phyloP scores from a whole-genome alignment of 2,113 vertebrate genomes.

The Aviceda subcristata region DNA sequence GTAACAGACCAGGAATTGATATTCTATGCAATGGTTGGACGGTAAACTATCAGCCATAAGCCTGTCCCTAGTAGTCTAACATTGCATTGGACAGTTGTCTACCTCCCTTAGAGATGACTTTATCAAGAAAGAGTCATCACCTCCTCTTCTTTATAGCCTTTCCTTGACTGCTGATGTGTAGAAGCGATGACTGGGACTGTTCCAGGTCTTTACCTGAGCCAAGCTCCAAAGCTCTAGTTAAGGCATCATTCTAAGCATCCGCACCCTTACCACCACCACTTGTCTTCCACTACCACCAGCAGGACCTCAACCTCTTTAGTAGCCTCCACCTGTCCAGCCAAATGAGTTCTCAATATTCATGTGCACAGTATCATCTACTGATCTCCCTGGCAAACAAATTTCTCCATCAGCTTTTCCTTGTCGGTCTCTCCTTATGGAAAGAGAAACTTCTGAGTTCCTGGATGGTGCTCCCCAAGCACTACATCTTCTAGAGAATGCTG shows the following conservation, averaged over 20 bases:
- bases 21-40: not conserved
- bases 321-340: not conserved
- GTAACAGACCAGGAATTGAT: not conserved
- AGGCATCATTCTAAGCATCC: not conserved
- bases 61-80: not conserved
- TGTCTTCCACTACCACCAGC: not conserved
- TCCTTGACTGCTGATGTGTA: too few species aligned
- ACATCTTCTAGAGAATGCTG: slow-evolving; percentile 77
- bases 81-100: not conserved
- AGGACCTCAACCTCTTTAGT: not conserved
- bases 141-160: not conserved
- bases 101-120: not conserved
- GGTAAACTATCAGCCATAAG: not conserved
- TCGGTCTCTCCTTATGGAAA: slow-evolving; percentile 76
- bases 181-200: not conserved
- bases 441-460: slow-evolving; percentile 77
- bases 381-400: not conserved
- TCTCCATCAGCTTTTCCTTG: slow-evolving; percentile 77
- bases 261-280: not conserved
- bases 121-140: not conserved
- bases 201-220: not conserved
- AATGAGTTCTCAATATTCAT: not conserved
- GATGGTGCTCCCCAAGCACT: slow-evolving; percentile 73
- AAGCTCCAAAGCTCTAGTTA: not conserved
- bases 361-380: not conserved